A percentile compares a stretch with the other conserved stretches of the same genome.
Conservation (phyloP, 2,113 vertebrate species). For the Casuarius casuarius region DNA sequence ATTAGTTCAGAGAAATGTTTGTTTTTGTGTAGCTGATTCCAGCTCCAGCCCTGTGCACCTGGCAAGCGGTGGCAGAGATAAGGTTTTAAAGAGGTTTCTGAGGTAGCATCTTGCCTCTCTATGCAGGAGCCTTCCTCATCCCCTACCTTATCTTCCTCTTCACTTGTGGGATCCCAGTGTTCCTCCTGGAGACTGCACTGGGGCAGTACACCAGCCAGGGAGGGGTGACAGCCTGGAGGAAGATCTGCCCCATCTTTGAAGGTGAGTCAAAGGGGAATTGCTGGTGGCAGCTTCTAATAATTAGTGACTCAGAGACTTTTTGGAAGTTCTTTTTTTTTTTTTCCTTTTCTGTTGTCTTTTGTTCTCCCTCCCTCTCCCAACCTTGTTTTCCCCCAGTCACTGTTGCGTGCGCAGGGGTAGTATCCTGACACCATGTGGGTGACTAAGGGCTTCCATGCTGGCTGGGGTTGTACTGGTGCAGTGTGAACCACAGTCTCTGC, state of each 20-base stretch:
- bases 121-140: conserved; percentile 90
- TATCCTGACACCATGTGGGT: not conserved
- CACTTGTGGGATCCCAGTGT: conserved; percentile 88
- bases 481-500: fast-evolving
- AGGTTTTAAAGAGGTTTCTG: not conserved
- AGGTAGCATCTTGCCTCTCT: not conserved
- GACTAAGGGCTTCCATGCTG: not conserved
- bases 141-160: conserved; percentile 92
- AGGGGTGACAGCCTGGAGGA: conserved; percentile 91
- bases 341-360: not conserved
- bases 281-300: not conserved
- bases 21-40: not conserved
- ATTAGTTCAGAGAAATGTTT: not conserved
- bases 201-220: conserved; percentile 94
- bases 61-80: not conserved
- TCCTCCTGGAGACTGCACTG: conserved; percentile 90
- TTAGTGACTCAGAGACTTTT: not conserved
- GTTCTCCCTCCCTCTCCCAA: not conserved
- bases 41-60: not conserved
- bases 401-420: not conserved
- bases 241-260: conserved; percentile 93
- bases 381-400: not conserved
- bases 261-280: conserved; percentile 73
- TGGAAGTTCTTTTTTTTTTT: not conserved
- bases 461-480: not conserved